A percentile compares a stretch with the other conserved stretches of the same genome.
These are phyloP conservation scores for Agriopis leucophaearia DNA, from an alignment of 2,888 invertebrate genomes.

Conservation along the genomic window DNA sequence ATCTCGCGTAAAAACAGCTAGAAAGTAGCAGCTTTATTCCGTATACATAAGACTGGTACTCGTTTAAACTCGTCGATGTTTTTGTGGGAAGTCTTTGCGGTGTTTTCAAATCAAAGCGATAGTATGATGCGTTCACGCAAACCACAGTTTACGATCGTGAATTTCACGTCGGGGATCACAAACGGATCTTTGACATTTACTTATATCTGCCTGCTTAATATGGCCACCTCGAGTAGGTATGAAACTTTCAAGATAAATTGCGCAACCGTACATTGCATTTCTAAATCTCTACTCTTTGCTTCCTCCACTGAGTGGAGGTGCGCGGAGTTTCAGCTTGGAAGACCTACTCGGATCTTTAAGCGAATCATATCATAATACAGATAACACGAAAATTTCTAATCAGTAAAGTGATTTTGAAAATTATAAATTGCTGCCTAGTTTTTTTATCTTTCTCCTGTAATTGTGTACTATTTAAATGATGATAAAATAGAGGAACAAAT, in stretches of 20 bases:
- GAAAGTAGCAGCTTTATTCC: conserved; percentile 10
- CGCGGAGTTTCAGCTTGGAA: too few relatives aligned
- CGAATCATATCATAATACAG: too few relatives aligned
- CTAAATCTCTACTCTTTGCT: too few relatives aligned
- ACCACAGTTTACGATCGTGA: conserved; percentile 76
- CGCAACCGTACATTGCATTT: too few relatives aligned
- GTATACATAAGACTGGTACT: conserved; percentile 10
- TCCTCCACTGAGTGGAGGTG: too few relatives aligned
- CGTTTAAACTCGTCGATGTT: conserved; percentile 15
- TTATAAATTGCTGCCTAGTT: too few relatives aligned
- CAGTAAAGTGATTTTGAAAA: too few relatives aligned
- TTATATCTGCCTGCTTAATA: background rate
- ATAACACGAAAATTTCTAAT: too few relatives aligned
- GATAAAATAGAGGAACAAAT: too few relatives aligned
- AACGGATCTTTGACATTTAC: conserved; percentile 45
- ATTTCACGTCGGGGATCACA: conserved; percentile 75
- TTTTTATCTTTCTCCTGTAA: too few relatives aligned
- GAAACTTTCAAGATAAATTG: background rate
- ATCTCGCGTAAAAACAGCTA: background rate
- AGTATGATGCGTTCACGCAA: conserved; percentile 56
- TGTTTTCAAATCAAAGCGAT: conserved; percentile 78
- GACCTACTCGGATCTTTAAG: too few relatives aligned
- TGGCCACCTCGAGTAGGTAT: background rate
- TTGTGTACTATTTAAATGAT: too few relatives aligned
- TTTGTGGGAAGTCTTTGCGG: conserved; percentile 62